Evolutionary conservation across 2,113 vertebrate genomes (phyloP).

Genomic region (Rattus rattus): DNA sequence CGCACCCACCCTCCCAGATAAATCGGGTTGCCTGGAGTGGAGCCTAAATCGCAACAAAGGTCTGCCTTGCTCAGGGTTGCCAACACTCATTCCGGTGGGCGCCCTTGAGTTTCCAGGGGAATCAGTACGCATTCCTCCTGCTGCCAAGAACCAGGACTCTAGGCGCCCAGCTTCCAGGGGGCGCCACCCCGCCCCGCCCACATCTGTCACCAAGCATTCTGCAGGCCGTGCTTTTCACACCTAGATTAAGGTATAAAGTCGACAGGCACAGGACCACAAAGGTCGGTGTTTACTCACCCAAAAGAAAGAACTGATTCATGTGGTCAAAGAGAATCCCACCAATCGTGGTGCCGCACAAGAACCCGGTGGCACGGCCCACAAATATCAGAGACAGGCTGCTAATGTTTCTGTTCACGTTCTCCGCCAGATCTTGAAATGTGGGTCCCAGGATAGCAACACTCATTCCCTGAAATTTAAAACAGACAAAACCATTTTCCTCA

Average conservation of each 20-base stretch:
- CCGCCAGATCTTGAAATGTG: slow-evolving; percentile 93
- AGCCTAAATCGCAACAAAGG: background rate
- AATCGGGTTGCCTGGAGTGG: background rate
- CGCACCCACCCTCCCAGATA: background rate
- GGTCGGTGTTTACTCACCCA: slow-evolving; percentile 88
- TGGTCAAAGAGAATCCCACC: slow-evolving; percentile 92
- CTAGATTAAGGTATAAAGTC: background rate
- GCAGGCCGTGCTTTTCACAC: background rate
- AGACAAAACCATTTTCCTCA: slow-evolving; percentile 27
- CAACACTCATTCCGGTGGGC: background rate
- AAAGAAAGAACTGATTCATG: slow-evolving; percentile 90
- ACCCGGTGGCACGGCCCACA: slow-evolving; percentile 92
- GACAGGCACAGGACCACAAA: background rate
- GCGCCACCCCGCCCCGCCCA: background rate
- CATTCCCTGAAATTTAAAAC: slow-evolving; percentile 89
- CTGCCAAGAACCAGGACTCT: background rate
- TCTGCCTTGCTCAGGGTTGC: background rate
- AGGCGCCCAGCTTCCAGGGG: background rate
- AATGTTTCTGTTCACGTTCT: slow-evolving; percentile 92
- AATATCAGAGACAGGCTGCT: slow-evolving; percentile 95
- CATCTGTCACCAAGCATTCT: background rate
- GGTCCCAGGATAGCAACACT: slow-evolving; percentile 93
- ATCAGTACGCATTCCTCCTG: background rate
- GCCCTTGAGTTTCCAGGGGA: background rate
- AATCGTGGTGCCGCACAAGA: slow-evolving; percentile 91